phyloP scores from a whole-genome alignment of 2,797 vertebrate genomes.

The Prionace glauca region DNA sequence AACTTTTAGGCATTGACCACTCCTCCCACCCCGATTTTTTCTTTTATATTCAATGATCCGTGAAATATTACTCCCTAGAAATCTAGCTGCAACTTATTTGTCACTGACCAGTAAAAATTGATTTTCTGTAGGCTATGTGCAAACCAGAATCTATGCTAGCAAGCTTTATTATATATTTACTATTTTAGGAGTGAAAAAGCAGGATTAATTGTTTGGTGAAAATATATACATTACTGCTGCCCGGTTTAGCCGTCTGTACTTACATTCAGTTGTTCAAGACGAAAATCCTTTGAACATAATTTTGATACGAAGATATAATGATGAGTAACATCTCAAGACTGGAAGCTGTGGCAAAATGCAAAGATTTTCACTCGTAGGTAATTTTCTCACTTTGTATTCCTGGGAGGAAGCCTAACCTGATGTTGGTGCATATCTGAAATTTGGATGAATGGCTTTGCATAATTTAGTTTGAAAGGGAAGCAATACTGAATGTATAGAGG shows the following conservation, averaged over 20 bases:
- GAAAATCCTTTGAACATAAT: background rate
- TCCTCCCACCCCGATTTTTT: too few species aligned
- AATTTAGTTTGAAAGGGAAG: background rate
- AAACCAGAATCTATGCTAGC: constrained; percentile 1
- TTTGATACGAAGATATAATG: background rate
- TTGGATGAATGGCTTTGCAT: background rate
- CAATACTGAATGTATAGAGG: background rate
- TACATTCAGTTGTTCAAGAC: background rate
- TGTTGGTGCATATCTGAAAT: background rate
- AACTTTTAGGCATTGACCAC: background rate
- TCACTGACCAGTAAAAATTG: background rate
- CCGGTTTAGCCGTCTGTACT: background rate
- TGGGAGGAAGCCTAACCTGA: background rate
- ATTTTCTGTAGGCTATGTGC: constrained; percentile 4
- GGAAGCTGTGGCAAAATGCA: background rate
- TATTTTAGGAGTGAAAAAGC: background rate
- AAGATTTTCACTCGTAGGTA: background rate
- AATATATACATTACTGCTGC: background rate
- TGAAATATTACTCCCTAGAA: constrained; percentile 1
- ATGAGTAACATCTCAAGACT: background rate
- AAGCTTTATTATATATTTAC: background rate
- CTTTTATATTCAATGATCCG: background rate
- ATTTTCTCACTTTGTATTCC: constrained; percentile 4
- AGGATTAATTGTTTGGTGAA: background rate
- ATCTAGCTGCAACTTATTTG: background rate